Evolutionary conservation across 1,140 invertebrate species (phyloP), one percentile per base, ranked within the genome.

Genomic region (Platorchestia sp.): DNA sequence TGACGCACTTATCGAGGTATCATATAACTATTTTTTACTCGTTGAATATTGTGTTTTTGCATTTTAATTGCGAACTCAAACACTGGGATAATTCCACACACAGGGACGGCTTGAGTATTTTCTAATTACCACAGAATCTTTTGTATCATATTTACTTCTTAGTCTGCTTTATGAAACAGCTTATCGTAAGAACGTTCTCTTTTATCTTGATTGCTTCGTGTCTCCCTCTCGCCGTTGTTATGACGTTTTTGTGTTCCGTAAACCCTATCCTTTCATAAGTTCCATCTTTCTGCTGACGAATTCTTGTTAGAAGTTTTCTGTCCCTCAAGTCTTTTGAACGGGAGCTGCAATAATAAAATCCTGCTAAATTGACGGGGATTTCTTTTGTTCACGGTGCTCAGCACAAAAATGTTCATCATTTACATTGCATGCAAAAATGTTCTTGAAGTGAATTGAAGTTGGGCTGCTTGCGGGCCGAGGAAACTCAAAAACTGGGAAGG

Each of bases 391-490:
- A 44, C 1, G 7, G 91, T 41, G 87, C 7, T 44, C 43, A 45
- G 91, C 36, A 36, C 91, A 93, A 93, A 93, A 93, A 45, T 93
- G 91, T 47, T n/a, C 91, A 45, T 93, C 91, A 93, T 47, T 45
- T 93, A 93, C 91, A 93, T 93, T 45, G 91, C 91, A 45, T 45
- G 44, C 44, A 93, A 93, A 93, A 93, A 93, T 93, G 45, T 47
- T 19, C 43, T 40, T 44, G 91, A 45, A 93, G 41, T 93, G 91
- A 93, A 93, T 93, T 93, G 91, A 47, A 93, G 91, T 93, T 93
- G 44, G 45, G 91, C 36, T n/a, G 91, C 91, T 27, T 19, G 91
- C 47, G 89, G 89, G 6, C 42, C 22, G 36, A 44, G 43, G 36
- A 91, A 93, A n/a, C 14, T 89, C n/a, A 45, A 16, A 93, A 93